Base-by-base conservation (phyloP, 1,140 invertebrate genomes). In the Musca domestica region DNA sequence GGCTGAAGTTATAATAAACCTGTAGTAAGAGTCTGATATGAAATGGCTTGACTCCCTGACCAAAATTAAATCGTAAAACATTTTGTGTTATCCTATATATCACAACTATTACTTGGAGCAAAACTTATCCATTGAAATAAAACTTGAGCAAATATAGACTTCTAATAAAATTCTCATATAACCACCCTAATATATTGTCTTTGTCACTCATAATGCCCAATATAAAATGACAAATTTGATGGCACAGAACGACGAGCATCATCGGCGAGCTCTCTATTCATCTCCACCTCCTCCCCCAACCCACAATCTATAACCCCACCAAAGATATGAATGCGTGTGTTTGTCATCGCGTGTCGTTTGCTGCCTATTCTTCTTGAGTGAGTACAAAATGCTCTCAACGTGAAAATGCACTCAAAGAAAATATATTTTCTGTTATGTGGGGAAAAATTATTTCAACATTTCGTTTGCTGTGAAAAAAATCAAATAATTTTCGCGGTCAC, bases 401-500 rank as follows among this genome's bases (percentile, higher is more conserved):
- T 41, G 34, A 41, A 41, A 41, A 41, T 48, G 41, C 2, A 30
- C 30, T n/a, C 14, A 48, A 30, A 22, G 22, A 25, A 65, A 51
- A 65, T 23, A 17, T 27, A 65, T 49, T 49, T 47, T 65, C 47
- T 64, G n/a, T 66, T 69, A 66, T 69, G 41, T 66, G 51, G 19
- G 34, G 23, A 64, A n/a, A 64, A 64, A 49, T 64, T 17, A 64
- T 49, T 49, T 48, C 63, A 46, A 64, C 41, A 64, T 64, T 64
- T 64, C 47, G 41, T 22, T 51, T 20, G 20, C 34, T 34, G 30
- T 22, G 34, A 61, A 69, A 69, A 69, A 68, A 66, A 51, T 69
- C 54, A 69, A 70, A 80, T 72, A 72, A 76, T 77, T 81, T 81
- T 81, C 77, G 79, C 79, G 79, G 79, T 81, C 79, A 81, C 79